Evolutionary conservation across 2,113 vertebrate species (phyloP).

Genomic region (Chamaea fasciata): DNA sequence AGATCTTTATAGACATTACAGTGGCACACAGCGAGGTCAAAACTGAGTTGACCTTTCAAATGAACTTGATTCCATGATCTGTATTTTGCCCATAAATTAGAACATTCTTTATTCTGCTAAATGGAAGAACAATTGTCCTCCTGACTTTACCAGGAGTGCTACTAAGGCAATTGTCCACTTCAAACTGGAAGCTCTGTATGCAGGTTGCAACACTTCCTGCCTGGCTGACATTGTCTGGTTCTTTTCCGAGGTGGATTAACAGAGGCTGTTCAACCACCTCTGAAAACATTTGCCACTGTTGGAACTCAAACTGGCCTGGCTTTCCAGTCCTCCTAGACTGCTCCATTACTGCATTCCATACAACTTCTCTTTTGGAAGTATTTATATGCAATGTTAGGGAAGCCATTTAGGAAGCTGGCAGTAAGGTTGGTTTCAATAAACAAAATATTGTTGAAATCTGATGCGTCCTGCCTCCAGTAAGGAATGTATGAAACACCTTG

Average conservation of each 20-base stretch:
- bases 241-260: background rate
- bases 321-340: background rate
- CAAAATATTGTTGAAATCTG: background rate
- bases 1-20: background rate
- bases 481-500: background rate
- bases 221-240: background rate
- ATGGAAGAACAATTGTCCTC: background rate
- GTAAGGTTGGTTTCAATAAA: background rate
- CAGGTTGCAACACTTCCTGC: background rate
- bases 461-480: accelerated
- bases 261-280: background rate
- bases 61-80: background rate
- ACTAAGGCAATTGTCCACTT: background rate
- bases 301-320: background rate
- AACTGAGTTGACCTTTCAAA: background rate
- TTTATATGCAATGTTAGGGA: background rate
- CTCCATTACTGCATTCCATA: background rate
- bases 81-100: background rate
- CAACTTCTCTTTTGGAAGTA: background rate
- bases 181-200: background rate
- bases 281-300: background rate
- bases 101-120: background rate
- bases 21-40: background rate
- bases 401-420: background rate
- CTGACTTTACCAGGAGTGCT: background rate